phyloP scores from a whole-genome alignment of 2,888 invertebrate species.

The Crematogaster levior region DNA sequence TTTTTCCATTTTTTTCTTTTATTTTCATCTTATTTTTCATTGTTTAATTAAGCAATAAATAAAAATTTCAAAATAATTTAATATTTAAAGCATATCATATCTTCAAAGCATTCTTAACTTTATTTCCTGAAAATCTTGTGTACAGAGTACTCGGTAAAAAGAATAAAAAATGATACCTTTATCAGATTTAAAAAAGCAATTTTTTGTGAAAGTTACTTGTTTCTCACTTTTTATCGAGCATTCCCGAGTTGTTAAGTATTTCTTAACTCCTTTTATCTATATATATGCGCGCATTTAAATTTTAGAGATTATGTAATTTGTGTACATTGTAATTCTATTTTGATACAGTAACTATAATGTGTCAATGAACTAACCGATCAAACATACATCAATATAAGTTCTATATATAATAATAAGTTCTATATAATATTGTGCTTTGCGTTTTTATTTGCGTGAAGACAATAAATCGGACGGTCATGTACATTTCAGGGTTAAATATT shows the following conservation, averaged over 20 bases:
- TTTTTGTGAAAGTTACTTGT: background rate
- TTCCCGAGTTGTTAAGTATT: background rate
- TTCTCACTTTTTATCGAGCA: background rate
- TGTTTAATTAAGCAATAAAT: background rate
- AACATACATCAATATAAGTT: background rate
- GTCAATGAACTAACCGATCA: background rate
- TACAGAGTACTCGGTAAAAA: background rate
- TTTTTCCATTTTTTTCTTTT: background rate
- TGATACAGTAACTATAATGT: background rate
- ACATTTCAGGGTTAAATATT: background rate
- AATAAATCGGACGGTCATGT: background rate
- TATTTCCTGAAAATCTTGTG: background rate
- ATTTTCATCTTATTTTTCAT: background rate
- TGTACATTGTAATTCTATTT: background rate
- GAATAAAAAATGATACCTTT: background rate
- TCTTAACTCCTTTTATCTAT: background rate
- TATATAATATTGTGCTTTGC: background rate
- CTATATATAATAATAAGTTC: too few species aligned
- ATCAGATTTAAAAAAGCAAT: background rate
- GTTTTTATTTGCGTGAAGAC: background rate
- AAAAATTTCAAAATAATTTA: background rate
- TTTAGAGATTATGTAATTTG: background rate
- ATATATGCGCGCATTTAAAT: background rate
- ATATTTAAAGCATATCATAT: background rate
- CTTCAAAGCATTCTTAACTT: background rate